Evolutionary conservation across 2,888 invertebrate species (phyloP).

Genomic region (Rotaria macrura): DNA sequence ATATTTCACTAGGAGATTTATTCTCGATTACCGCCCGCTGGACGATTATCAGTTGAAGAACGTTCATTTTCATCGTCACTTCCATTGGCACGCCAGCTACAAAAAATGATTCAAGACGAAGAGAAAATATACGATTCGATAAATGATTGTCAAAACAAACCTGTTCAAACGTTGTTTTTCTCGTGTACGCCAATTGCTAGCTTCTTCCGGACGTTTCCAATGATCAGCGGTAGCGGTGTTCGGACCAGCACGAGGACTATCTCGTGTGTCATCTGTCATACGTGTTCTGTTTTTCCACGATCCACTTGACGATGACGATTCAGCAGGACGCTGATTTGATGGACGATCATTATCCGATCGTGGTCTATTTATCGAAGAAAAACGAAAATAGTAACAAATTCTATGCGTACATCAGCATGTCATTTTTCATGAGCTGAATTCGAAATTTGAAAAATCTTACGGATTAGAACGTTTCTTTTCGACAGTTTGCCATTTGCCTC

Average conservation of each 20-base stretch:
- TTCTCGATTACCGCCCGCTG: background rate
- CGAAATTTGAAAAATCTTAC: background rate
- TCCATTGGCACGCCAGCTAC: background rate
- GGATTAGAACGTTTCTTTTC: background rate
- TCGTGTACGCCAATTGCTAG: background rate
- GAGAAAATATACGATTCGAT: background rate
- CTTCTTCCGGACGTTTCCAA: background rate
- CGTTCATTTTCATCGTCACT: background rate
- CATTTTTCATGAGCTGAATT: too few relatives aligned
- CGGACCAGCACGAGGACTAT: background rate
- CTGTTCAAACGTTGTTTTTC: background rate
- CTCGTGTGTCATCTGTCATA: background rate
- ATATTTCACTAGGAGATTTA: background rate
- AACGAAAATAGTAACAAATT: too few relatives aligned
- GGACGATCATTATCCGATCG: background rate
- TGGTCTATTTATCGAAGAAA: background rate
- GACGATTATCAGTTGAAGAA: background rate
- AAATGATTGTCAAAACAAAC: background rate
- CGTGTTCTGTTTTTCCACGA: background rate
- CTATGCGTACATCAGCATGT: too few relatives aligned
- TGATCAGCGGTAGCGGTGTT: background rate
- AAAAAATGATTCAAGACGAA: background rate
- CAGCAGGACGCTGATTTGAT: background rate
- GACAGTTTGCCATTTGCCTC: background rate
- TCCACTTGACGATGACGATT: background rate